A percentile compares a stretch with the other conserved stretches of the same genome.
phyloP scores from a whole-genome alignment of 2,888 invertebrate genomes.

The Andrena marginata region DNA sequence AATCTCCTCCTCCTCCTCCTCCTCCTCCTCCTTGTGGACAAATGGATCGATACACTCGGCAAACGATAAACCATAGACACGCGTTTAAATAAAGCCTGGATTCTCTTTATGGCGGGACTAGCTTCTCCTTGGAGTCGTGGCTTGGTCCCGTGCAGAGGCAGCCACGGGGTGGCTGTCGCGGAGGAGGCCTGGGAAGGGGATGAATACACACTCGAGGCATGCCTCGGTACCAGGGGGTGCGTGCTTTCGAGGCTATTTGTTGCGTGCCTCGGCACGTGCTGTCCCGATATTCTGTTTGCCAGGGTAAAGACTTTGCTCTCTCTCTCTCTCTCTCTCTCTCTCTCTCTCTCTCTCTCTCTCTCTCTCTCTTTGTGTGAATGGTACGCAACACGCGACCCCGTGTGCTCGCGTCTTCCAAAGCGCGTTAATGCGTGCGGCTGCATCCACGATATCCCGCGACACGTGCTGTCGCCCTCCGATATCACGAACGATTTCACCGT shows the following conservation, averaged over 20 bases:
- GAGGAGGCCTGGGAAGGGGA: slow-evolving; percentile 46
- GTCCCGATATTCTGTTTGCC: slow-evolving; percentile 74
- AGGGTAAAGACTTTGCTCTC: slow-evolving; percentile 37
- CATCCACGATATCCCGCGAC: slow-evolving; percentile 7
- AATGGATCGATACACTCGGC: slow-evolving; percentile 42
- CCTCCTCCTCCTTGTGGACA: slow-evolving; percentile 2
- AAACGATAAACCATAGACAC: slow-evolving; percentile 51
- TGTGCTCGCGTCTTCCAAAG: slow-evolving; percentile 14
- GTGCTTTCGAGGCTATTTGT: slow-evolving; percentile 77
- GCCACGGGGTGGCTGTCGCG: slow-evolving; percentile 25
- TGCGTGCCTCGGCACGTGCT: slow-evolving; percentile 79
- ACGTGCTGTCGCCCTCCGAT: slow-evolving; percentile 1
- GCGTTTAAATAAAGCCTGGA: slow-evolving; percentile 45
- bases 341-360: too few species aligned
- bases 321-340: slow-evolving; percentile 33
- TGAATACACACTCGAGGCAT: slow-evolving; percentile 71
- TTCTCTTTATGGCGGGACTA: slow-evolving; percentile 19
- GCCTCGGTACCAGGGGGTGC: slow-evolving; percentile 66
- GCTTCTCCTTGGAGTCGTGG: slow-evolving; percentile 30
- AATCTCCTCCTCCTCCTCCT: background rate
- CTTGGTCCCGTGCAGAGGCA: slow-evolving; percentile 31
- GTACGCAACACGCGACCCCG: slow-evolving; percentile 5
- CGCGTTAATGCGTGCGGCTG: slow-evolving; percentile 26
- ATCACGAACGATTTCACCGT: slow-evolving; percentile 67
- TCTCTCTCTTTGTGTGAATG: slow-evolving; percentile 32